Percentiles rank a stretch among this genome's conserved stretches.
phyloP scores from a whole-genome alignment of 92 coral and sea anemone species.

The Desmophyllum pertusum region DNA sequence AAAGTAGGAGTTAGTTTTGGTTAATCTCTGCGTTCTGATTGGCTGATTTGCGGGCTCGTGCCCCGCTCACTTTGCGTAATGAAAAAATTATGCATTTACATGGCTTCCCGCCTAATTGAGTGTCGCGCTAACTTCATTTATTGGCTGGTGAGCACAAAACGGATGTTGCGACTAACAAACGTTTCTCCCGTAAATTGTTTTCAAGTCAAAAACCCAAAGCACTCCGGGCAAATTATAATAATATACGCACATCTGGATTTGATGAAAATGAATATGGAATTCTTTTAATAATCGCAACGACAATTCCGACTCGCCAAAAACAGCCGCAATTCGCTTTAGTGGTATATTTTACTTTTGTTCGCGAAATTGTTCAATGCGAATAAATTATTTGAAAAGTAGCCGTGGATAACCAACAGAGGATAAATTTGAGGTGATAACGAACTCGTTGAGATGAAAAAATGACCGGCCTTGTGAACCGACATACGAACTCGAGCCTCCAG shows the following conservation, averaged over 20 bases:
- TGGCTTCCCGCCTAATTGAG: conserved; percentile 66
- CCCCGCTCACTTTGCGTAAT: conserved; percentile 23
- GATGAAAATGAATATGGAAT: conserved; percentile 28
- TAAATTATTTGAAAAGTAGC: conserved; percentile 14
- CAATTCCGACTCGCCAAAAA: conserved; percentile 5
- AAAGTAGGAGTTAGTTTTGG: conserved; percentile 3
- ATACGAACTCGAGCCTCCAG: conserved; percentile 68
- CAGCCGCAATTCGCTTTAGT: background rate
- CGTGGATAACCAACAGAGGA: conserved; percentile 25
- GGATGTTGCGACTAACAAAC: conserved; percentile 60
- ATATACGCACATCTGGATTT: conserved; percentile 40
- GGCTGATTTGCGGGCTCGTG: conserved; percentile 7
- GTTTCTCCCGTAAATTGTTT: conserved; percentile 44
- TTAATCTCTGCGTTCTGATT: conserved; percentile 10
- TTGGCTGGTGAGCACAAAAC: conserved; percentile 58
- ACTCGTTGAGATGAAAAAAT: conserved; percentile 39
- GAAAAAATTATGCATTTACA: conserved; percentile 41
- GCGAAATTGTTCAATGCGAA: conserved; percentile 5
- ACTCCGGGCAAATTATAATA: conserved; percentile 33
- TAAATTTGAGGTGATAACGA: background rate
- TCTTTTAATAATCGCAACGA: conserved; percentile 1
- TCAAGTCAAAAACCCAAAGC: conserved; percentile 33
- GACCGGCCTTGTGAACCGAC: conserved; percentile 89
- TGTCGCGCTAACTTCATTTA: conserved; percentile 43
- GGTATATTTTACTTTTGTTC: background rate